A percentile compares a stretch with the other conserved stretches of the same genome.
phyloP scores from a whole-genome alignment of 2,797 vertebrate genomes.

The Ateles fusciceps region DNA sequence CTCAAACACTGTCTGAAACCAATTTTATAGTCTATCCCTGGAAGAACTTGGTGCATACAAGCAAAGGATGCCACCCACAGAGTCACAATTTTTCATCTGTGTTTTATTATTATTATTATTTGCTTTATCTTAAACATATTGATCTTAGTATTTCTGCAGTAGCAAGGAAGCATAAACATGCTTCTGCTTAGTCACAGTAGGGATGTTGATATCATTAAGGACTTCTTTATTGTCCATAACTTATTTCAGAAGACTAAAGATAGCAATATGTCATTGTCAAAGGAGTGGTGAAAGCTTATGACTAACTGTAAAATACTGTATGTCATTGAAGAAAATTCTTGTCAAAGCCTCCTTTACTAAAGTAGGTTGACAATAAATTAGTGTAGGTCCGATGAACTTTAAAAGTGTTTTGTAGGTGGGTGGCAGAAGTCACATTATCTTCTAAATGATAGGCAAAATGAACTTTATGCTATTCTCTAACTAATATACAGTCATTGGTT shows the following conservation, averaged over 20 bases:
- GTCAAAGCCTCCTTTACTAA: background rate
- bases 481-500: slow-evolving; percentile 32
- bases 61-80: slow-evolving; percentile 54
- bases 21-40: slow-evolving; percentile 56
- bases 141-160: slow-evolving; percentile 27
- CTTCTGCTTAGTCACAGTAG: slow-evolving; percentile 63
- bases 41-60: background rate
- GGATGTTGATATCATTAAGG: slow-evolving; percentile 66
- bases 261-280: slow-evolving; percentile 56
- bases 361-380: slow-evolving; percentile 62
- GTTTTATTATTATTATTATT: background rate
- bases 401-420: slow-evolving; percentile 43
- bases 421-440: slow-evolving; percentile 40
- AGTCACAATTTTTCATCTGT: slow-evolving; percentile 54
- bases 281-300: slow-evolving; percentile 32
- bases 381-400: slow-evolving; percentile 49
- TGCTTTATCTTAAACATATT: slow-evolving; percentile 54
- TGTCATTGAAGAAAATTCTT: slow-evolving; percentile 54
- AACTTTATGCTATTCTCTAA: slow-evolving; percentile 25
- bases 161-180: background rate
- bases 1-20: slow-evolving; percentile 82
- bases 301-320: slow-evolving; percentile 65
- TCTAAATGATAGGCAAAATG: slow-evolving; percentile 13
- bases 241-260: slow-evolving; percentile 66
- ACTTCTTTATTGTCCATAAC: slow-evolving; percentile 66